phyloP scores from a whole-genome alignment of 2,888 invertebrate species.

The Apamea crenata region DNA sequence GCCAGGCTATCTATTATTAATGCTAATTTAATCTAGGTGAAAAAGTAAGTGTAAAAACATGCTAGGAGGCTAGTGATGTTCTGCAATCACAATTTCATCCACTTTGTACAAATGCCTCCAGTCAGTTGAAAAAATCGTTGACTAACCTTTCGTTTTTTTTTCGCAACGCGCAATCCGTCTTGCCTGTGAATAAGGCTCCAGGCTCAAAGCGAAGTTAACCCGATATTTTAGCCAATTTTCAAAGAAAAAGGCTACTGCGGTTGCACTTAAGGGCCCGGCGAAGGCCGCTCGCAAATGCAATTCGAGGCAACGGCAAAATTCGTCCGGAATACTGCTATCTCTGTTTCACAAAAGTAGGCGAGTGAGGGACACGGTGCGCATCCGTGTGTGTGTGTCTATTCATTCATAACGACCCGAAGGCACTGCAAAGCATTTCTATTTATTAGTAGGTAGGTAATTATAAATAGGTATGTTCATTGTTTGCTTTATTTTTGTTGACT shows the following conservation, averaged over 20 bases:
- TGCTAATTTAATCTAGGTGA: neutral
- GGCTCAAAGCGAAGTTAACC: slow-evolving; percentile 5
- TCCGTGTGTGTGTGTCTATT: too few relatives aligned
- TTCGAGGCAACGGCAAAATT: too few relatives aligned
- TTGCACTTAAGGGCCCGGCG: too few relatives aligned
- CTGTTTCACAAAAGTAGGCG: too few relatives aligned
- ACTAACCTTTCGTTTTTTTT: slow-evolving; percentile 19
- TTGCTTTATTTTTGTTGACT: too few relatives aligned
- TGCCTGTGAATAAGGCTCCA: slow-evolving; percentile 9
- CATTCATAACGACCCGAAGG: too few relatives aligned
- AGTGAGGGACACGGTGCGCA: too few relatives aligned
- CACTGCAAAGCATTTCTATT: too few relatives aligned
- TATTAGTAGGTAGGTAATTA: too few relatives aligned
- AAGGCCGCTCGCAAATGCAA: too few relatives aligned
- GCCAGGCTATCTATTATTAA: neutral
- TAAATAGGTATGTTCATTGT: too few relatives aligned
- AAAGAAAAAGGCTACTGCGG: slow-evolving; percentile 9
- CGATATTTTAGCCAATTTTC: neutral
- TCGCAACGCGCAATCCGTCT: slow-evolving; percentile 1
- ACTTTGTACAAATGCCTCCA: slow-evolving; percentile 33
- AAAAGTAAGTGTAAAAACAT: neutral
- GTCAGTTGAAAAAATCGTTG: slow-evolving; percentile 28
- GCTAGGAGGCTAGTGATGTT: neutral
- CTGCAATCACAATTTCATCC: slow-evolving; percentile 20
- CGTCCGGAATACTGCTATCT: too few relatives aligned